Evolutionary conservation across 1,140 invertebrate species (phyloP).

Genomic region (Uloborus diversus): DNA sequence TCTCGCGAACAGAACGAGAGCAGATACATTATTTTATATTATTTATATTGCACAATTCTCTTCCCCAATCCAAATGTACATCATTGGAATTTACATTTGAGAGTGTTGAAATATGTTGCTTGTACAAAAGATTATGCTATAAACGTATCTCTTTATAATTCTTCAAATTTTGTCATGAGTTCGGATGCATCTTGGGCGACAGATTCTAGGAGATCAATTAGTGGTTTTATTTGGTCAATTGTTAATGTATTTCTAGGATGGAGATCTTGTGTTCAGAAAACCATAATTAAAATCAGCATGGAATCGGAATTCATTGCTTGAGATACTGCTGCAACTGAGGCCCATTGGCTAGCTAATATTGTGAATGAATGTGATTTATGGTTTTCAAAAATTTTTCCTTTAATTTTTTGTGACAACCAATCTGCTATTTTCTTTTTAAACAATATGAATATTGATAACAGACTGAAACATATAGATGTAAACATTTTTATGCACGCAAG

Average conservation of each 20-base stretch:
- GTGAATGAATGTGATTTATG: neutral
- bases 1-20: neutral
- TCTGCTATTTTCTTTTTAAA: too few relatives aligned
- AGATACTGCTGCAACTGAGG: too few relatives aligned
- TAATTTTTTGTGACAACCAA: too few relatives aligned
- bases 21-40: conserved; percentile 1
- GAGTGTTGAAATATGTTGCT: neutral
- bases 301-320: neutral
- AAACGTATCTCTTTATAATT: neutral
- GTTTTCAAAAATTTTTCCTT: too few relatives aligned
- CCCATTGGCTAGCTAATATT: neutral
- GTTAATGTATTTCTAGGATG: neutral
- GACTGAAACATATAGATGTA: too few relatives aligned
- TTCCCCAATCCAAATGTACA: neutral
- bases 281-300: neutral
- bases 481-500: too few relatives aligned
- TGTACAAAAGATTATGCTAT: neutral
- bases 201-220: neutral
- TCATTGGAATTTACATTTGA: neutral
- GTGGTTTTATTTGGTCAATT: neutral
- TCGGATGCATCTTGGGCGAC: neutral
- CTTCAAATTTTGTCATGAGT: neutral
- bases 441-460: too few relatives aligned
- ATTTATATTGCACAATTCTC: neutral
- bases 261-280: neutral